Evolutionary conservation across 2,797 vertebrate species (phyloP).

Genomic region (Lacerta viridis): DNA sequence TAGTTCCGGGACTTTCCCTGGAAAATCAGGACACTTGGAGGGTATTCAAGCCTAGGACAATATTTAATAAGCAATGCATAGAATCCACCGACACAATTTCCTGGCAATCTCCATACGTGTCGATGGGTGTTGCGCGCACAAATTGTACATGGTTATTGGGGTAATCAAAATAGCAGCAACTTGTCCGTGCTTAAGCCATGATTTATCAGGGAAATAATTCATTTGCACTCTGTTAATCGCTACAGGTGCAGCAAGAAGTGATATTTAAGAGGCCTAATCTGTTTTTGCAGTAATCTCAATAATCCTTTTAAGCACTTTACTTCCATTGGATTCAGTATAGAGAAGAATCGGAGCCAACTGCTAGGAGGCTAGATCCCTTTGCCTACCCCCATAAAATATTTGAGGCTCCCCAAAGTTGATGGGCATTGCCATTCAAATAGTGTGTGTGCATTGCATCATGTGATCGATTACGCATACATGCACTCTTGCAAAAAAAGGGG

Average conservation of each 20-base stretch:
- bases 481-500: neutral
- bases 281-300: constrained; percentile 26
- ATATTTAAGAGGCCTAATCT: neutral
- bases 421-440: too few relatives aligned
- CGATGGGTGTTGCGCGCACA: neutral
- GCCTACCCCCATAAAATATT: too few relatives aligned
- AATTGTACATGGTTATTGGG: neutral
- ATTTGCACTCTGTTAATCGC: constrained; percentile 32
- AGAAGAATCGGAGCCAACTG: constrained; percentile 21
- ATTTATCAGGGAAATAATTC: constrained; percentile 38
- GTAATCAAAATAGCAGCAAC: constrained; percentile 3
- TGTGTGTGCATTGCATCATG: too few relatives aligned
- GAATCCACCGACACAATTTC: neutral
- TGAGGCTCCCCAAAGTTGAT: too few relatives aligned
- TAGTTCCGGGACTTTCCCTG: too few relatives aligned
- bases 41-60: neutral
- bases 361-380: too few relatives aligned
- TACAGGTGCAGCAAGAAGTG: constrained; percentile 26
- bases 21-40: too few relatives aligned
- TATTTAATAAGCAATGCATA: neutral
- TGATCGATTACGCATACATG: too few relatives aligned
- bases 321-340: constrained; percentile 43
- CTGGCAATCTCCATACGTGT: too few relatives aligned
- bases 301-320: constrained; percentile 51
- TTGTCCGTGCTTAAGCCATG: neutral